These are phyloP conservation scores for Bombus pascuorum DNA, from an alignment of 1,140 invertebrate genomes.

Conservation along the genomic window DNA sequence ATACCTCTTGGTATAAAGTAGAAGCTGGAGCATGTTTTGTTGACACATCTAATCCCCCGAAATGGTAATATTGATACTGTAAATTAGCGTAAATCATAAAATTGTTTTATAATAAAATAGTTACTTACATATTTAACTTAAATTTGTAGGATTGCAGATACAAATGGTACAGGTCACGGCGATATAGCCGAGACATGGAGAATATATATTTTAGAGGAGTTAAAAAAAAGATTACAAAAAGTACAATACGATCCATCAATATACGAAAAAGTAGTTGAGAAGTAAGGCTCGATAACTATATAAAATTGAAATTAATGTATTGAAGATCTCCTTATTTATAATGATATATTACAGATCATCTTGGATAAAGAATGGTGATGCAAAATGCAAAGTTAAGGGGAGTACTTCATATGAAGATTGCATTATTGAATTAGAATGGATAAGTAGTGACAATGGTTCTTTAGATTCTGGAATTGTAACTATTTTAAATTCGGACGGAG, in stretches of 20 bases:
- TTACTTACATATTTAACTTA: constrained; percentile 2
- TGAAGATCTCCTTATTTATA: background rate
- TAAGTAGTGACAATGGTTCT: constrained; percentile 83
- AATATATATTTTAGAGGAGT: constrained; percentile 87
- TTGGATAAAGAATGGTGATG: constrained; percentile 91
- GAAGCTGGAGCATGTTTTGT: constrained; percentile 90
- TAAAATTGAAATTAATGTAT: background rate
- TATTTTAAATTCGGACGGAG: constrained; percentile 88
- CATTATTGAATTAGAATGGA: constrained; percentile 91
- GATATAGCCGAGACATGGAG: constrained; percentile 90
- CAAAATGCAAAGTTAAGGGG: constrained; percentile 86
- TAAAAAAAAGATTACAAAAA: constrained; percentile 84
- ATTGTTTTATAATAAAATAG: constrained; percentile 6
- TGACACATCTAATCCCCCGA: constrained; percentile 87
- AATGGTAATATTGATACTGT: constrained; percentile 85
- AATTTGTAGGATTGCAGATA: constrained; percentile 83
- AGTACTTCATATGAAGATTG: constrained; percentile 87
- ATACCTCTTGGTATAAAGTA: constrained; percentile 89
- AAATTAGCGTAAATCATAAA: background rate
- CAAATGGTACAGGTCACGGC: constrained; percentile 83
- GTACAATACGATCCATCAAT: constrained; percentile 83
- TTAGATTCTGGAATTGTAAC: constrained; percentile 89
- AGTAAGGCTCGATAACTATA: constrained; percentile 73
- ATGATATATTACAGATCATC: constrained; percentile 83
- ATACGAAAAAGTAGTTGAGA: constrained; percentile 90